phyloP scores from a whole-genome alignment of 1,140 invertebrate genomes.

The Drosophila subobscura region DNA sequence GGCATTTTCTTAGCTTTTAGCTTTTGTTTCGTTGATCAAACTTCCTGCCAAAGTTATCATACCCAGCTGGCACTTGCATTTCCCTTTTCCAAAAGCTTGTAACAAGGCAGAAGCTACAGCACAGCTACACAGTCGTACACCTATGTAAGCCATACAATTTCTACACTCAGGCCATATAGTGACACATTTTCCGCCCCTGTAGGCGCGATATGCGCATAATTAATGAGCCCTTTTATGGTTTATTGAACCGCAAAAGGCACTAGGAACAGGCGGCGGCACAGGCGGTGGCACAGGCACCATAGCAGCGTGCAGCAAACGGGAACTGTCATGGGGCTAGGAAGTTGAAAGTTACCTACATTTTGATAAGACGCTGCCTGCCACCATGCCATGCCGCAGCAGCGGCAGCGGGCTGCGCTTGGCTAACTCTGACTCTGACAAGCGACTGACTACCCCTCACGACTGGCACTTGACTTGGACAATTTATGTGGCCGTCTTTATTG shows the following conservation, averaged over 20 bases:
- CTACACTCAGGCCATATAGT: slow-evolving; percentile 49
- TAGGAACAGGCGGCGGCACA: slow-evolving; percentile 28
- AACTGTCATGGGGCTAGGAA: slow-evolving; percentile 60
- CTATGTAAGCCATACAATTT: slow-evolving; percentile 17
- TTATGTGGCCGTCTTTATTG: slow-evolving; percentile 76
- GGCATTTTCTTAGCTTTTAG: background rate
- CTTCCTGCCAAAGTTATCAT: background rate
- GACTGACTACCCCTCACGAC: slow-evolving; percentile 10
- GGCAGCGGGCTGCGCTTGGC: slow-evolving; percentile 70
- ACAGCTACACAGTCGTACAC: slow-evolving; percentile 11
- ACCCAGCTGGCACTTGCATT: background rate
- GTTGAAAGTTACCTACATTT: slow-evolving; percentile 42
- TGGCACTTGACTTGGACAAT: slow-evolving; percentile 71
- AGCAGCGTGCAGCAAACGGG: slow-evolving; percentile 27
- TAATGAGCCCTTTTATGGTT: slow-evolving; percentile 83
- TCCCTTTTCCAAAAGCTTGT: slow-evolving; percentile 6
- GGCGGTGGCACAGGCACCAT: too few relatives aligned
- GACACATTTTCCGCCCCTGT: slow-evolving; percentile 79
- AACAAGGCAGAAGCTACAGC: slow-evolving; percentile 18
- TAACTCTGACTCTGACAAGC: slow-evolving; percentile 49
- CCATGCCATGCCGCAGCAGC: slow-evolving; percentile 6
- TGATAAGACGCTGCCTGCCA: slow-evolving; percentile 57
- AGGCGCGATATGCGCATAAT: slow-evolving; percentile 83
- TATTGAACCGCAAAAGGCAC: slow-evolving; percentile 78
- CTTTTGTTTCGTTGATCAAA: background rate